Base-by-base conservation (phyloP, 2,888 invertebrate species). In the Lagria hirta region DNA sequence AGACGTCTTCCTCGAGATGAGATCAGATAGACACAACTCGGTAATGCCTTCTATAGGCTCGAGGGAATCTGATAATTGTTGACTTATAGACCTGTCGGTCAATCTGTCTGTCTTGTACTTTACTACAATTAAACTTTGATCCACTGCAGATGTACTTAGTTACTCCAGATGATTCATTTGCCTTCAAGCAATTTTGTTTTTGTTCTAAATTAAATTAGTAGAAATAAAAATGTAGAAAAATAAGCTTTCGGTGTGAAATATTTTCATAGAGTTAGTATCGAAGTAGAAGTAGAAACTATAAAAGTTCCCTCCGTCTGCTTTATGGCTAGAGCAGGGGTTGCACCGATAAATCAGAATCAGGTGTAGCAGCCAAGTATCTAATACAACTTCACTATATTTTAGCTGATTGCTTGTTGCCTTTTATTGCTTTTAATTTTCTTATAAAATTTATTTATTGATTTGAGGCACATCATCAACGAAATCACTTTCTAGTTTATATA, bases 11-110 rank as follows among this genome's bases (percentile, higher is more conserved):
- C 52, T 56, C 40, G 33, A 49, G 52, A 56, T 51, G 49, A 48
- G 55, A 57, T 57, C 41, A 18, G 36, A 41, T 38, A 37, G 37
- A 33, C 34, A 29, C 20, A 55, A 46, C 54, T 55, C 47, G 37
- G 52, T 54, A 57, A 58, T 57, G 54, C 52, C 49, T 47, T 53
- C 52, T 51, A 24, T 42, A 33, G 51, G 45, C 63, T 55, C 60
- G 43, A 43, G 66, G 66, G 68, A 66, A 60, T 62, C 58, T 60
- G 65, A 65, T 68, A 68, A 69, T 68, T 68, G 66, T 68, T 68
- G 68, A 68, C 67, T 66, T 67, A 66, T 66, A 64, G 62, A 58
- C 60, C 62, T 62, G 66, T 66, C 68, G 64, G 61, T 61, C 64
- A 58, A 54, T 64, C 60, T 59, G 64, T 65, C 62, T 54, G 51